These are phyloP conservation scores for Colistium nudipinnis DNA, from an alignment of 2,113 vertebrate species.

Conservation along the genomic window DNA sequence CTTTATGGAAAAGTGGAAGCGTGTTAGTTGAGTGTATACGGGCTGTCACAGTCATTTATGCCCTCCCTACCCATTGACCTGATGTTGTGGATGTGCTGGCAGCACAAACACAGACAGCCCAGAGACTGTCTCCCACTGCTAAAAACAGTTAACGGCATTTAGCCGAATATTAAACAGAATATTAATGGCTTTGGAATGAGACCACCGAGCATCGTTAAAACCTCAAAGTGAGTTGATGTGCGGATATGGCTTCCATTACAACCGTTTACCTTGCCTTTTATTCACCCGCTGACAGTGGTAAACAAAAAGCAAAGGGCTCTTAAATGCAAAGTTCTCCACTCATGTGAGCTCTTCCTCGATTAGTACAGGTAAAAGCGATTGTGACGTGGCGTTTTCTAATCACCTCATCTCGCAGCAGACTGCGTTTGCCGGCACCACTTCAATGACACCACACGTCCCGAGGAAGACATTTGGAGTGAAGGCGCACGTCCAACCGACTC, in stretches of 20 bases:
- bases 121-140: slow-evolving; percentile 65
- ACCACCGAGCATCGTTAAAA: slow-evolving; percentile 69
- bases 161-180: slow-evolving; percentile 74
- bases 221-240: slow-evolving; percentile 69
- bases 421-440: slow-evolving; percentile 56
- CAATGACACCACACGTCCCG: slow-evolving; percentile 51
- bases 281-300: slow-evolving; percentile 76
- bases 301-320: slow-evolving; percentile 72
- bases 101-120: slow-evolving; percentile 68
- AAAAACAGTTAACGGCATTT: slow-evolving; percentile 71
- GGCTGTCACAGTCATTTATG: slow-evolving; percentile 70
- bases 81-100: slow-evolving; percentile 71
- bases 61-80: slow-evolving; percentile 62
- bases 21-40: slow-evolving; percentile 66
- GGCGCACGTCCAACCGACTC: slow-evolving; percentile 51
- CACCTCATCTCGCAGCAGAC: slow-evolving; percentile 50
- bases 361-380: slow-evolving; percentile 46
- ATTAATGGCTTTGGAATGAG: slow-evolving; percentile 72
- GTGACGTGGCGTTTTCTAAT: slow-evolving; percentile 72
- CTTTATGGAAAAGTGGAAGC: slow-evolving; percentile 54
- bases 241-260: slow-evolving; percentile 74
- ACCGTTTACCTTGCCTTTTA: slow-evolving; percentile 75
- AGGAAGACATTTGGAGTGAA: slow-evolving; percentile 52
- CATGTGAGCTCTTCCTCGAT: slow-evolving; percentile 5
- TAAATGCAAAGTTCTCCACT: slow-evolving; percentile 36